These are phyloP conservation scores for Dallia pectoralis DNA, from an alignment of 2,797 vertebrate species.

Conservation along the genomic window DNA sequence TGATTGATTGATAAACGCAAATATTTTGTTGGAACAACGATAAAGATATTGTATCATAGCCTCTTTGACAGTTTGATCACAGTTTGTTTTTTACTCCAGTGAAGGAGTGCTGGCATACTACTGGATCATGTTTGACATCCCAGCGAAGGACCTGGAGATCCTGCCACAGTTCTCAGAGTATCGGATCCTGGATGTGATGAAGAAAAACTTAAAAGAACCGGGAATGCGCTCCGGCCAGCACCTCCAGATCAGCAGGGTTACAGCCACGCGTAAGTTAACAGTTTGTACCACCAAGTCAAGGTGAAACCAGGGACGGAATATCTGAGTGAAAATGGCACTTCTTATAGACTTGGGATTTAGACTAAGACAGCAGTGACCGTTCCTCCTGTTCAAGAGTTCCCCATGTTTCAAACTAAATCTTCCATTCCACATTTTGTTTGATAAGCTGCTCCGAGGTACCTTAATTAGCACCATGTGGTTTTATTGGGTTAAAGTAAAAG, in stretches of 20 bases:
- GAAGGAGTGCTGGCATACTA: conserved; percentile 73
- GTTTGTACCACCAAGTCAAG: conserved; percentile 4
- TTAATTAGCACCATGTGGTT: neutral
- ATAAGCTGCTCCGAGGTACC: neutral
- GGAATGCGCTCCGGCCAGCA: neutral
- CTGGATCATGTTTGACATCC: conserved; percentile 73
- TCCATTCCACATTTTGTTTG: neutral
- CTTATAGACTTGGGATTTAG: neutral
- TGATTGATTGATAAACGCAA: no score
- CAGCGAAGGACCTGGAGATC: conserved; percentile 49
- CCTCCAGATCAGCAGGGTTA: conserved; percentile 60
- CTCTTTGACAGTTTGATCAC: neutral
- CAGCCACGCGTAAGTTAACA: conserved; percentile 55
- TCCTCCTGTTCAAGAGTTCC: neutral
- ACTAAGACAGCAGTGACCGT: neutral
- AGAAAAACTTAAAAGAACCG: conserved; percentile 25
- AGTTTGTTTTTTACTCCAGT: conserved; percentile 42
- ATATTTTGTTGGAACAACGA: no score
- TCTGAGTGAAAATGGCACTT: neutral
- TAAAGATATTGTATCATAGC: no score
- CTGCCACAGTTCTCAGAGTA: conserved; percentile 67
- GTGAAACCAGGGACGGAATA: neutral
- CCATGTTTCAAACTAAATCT: neutral
- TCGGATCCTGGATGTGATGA: conserved; percentile 59
- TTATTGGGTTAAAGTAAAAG: neutral